Base-by-base conservation (phyloP, 1,140 invertebrate genomes). In the Halictus rubicundus region DNA sequence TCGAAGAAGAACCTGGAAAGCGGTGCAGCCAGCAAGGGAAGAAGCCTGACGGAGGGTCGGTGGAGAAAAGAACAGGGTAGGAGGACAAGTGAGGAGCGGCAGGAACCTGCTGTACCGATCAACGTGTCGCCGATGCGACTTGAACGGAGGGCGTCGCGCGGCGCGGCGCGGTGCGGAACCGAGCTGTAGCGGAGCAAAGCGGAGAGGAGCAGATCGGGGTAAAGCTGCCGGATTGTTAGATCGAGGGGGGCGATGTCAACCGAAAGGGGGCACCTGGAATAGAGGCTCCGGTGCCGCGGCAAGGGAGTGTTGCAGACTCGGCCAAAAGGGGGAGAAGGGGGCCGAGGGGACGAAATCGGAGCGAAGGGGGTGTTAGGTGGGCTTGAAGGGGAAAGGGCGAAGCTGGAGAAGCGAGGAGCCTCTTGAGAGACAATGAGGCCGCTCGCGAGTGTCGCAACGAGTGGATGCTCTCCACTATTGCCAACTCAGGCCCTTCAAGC, bases 351-450 rank as follows among this genome's bases (percentile, higher is more conserved):
- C 37, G 72, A 84, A 74, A 71, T 82, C 80, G 72, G 69, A 78
- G 70, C 73, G 71, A 64, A 23, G 59, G 66, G 73, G 77, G 63
- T 79, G 76, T 72, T 78, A 78, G 76, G 60, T 23, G 23, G 76
- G 76, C 9, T 72, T 78, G 60, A 70, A 69, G 68, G 80, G 68
- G 68, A 64, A 79, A 81, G 77, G 88, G 81, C 76, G 82, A 86
- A 57, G 71, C 79, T 85, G 87, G 88, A 89, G 86, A 87, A 90
- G 84, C 84, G 68, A 78, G 82, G 88, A 90, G 88, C 87, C 89
- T 89, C 92, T 93, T 87, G 81, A 91, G 89, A 92, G 91, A 93
- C 92, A 93, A 93, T 93, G 92, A 92, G 92, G 91, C 91, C 92
- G 92, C 91, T 93, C 90, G 89, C 89, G 87, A 93, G 92, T 93